A percentile compares a stretch with the other conserved stretches of the same genome.
Evolutionary conservation across 2,113 vertebrate species (phyloP).

Genomic region (Dendropsophus ebraccatus): DNA sequence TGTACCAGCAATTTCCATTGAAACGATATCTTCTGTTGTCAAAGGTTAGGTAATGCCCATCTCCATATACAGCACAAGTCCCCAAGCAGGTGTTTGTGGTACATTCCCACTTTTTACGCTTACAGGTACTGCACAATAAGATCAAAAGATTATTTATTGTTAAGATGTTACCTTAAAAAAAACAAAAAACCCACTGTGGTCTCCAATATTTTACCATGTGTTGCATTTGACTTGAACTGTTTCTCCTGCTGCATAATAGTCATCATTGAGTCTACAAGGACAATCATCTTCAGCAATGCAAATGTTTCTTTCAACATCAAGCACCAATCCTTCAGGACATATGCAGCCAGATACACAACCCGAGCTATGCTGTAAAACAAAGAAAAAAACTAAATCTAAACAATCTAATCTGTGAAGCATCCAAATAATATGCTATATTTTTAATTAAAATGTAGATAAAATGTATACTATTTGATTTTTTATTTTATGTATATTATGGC

Average conservation of each 20-base stretch:
- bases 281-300: constrained; percentile 72
- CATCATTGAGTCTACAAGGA: constrained; percentile 77
- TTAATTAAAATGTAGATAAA: no score
- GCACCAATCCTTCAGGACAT: constrained; percentile 74
- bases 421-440: no score
- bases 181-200: not conserved
- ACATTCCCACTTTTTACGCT: constrained; percentile 71
- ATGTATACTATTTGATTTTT: no score
- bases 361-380: constrained; percentile 68
- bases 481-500: no score
- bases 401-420: no score
- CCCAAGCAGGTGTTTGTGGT: constrained; percentile 70
- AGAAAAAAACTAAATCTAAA: not conserved
- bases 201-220: constrained; percentile 71
- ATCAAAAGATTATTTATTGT: not conserved
- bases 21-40: constrained; percentile 77
- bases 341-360: constrained; percentile 76
- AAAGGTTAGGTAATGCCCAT: constrained; percentile 78
- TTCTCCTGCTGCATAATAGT: constrained; percentile 69
- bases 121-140: constrained; percentile 70
- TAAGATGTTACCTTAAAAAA: not conserved
- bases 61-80: constrained; percentile 76
- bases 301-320: constrained; percentile 66
- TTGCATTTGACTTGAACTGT: constrained; percentile 75
- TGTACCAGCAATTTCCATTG: constrained; percentile 78